Percentiles rank a stretch among this genome's conserved stretches.
Evolutionary conservation across 2,797 vertebrate genomes (phyloP).

Genomic region (Aulostomus chinensis): DNA sequence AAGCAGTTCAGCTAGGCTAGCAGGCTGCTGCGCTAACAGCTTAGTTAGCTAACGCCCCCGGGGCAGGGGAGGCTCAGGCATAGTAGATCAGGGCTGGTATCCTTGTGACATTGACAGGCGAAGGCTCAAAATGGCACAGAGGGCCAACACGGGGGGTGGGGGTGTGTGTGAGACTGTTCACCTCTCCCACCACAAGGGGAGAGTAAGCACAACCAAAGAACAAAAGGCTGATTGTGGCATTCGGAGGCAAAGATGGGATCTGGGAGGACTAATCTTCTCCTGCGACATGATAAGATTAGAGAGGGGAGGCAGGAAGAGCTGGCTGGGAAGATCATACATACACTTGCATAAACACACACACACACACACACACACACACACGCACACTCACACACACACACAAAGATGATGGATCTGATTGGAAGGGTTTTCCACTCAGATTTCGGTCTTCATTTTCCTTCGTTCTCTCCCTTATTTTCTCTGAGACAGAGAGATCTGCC

Average conservation of each 20-base stretch:
- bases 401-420: constrained; percentile 74
- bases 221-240: constrained; percentile 77
- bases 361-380: constrained; percentile 47
- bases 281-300: constrained; percentile 82
- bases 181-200: constrained; percentile 50
- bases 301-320: constrained; percentile 70
- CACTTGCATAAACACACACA: constrained; percentile 36
- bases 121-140: constrained; percentile 49
- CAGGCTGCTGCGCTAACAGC: constrained; percentile 58
- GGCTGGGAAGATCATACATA: constrained; percentile 64
- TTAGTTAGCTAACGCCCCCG: constrained; percentile 55
- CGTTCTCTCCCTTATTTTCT: constrained; percentile 48
- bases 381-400: constrained; percentile 31
- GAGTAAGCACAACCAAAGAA: constrained; percentile 58
- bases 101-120: constrained; percentile 57
- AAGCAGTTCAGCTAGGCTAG: constrained; percentile 60
- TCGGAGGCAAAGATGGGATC: constrained; percentile 72
- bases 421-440: constrained; percentile 72
- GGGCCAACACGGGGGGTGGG: constrained; percentile 39
- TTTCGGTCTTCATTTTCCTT: constrained; percentile 49
- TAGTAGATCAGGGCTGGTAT: constrained; percentile 41
- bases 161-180: constrained; percentile 45
- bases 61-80: constrained; percentile 37
- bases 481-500: constrained; percentile 70
- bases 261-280: constrained; percentile 79